phyloP scores from a whole-genome alignment of 2,797 vertebrate genomes.

The Taeniopygia guttata region DNA sequence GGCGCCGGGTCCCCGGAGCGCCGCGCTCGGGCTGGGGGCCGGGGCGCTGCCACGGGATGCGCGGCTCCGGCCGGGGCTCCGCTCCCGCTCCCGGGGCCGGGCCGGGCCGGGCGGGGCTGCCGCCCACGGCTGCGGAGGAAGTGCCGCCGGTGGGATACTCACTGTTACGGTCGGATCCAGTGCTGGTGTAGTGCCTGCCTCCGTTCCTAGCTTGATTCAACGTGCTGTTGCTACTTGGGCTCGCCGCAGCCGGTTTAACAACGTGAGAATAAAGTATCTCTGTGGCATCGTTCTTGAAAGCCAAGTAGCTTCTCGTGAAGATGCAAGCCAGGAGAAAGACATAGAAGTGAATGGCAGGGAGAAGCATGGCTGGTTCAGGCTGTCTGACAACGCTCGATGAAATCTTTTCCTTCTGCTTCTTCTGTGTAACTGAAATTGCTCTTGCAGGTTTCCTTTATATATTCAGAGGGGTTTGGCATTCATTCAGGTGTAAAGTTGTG shows the following conservation, averaged over 20 bases:
- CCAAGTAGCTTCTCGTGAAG: constrained; percentile 82
- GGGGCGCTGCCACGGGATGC: background rate
- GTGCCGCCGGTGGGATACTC: constrained; percentile 71
- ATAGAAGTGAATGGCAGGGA: constrained; percentile 78
- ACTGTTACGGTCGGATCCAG: constrained; percentile 83
- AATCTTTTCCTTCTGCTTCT: constrained; percentile 59
- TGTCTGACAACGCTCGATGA: constrained; percentile 37
- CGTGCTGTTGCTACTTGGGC: constrained; percentile 84
- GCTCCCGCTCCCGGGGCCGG: background rate
- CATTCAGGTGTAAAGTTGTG: constrained; percentile 85
- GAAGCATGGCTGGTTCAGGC: constrained; percentile 78
- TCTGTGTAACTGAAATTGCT: constrained; percentile 69
- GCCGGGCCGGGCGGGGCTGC: background rate
- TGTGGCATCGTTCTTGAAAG: constrained; percentile 92
- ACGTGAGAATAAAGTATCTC: constrained; percentile 87
- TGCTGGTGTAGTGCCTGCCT: constrained; percentile 78
- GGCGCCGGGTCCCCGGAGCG: background rate
- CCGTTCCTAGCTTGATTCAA: constrained; percentile 90
- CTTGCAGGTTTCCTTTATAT: constrained; percentile 77
- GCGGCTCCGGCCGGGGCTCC: background rate
- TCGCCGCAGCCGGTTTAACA: constrained; percentile 75
- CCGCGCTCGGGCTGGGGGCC: background rate
- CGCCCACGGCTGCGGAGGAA: background rate
- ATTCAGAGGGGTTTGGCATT: constrained; percentile 79
- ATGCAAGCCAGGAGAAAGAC: constrained; percentile 82